phyloP scores from a whole-genome alignment of 1,140 invertebrate species.

The Dinothrombium tinctorium region DNA sequence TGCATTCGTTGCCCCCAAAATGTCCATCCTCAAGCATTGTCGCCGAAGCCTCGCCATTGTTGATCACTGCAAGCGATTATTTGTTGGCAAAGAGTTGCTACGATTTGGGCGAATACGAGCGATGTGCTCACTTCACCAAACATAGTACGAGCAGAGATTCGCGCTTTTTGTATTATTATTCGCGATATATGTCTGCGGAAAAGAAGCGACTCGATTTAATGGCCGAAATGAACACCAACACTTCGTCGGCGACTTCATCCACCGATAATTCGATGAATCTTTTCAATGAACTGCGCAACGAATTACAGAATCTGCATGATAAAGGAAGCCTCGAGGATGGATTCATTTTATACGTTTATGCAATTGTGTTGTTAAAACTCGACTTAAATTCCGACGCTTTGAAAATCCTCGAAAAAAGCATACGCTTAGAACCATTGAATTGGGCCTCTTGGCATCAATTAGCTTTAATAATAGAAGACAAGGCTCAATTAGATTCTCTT shows the following conservation, averaged over 20 bases:
- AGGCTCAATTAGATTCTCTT: slow-evolving; percentile 32
- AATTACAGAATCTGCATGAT: slow-evolving; percentile 13
- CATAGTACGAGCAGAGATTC: slow-evolving; percentile 37
- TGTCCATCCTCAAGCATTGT: no score
- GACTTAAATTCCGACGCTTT: slow-evolving; percentile 46
- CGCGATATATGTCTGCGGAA: slow-evolving; percentile 38
- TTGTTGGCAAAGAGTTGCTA: slow-evolving; percentile 66
- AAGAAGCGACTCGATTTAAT: slow-evolving; percentile 10
- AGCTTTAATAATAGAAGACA: slow-evolving; percentile 55
- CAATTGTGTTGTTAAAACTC: slow-evolving; percentile 65
- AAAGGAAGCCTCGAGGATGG: slow-evolving; percentile 6
- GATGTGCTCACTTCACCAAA: slow-evolving; percentile 58
- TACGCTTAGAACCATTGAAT: slow-evolving; percentile 49
- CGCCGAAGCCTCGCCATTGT: neutral
- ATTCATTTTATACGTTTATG: slow-evolving; percentile 26
- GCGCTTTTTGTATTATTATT: slow-evolving; percentile 57
- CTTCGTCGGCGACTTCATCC: slow-evolving; percentile 29
- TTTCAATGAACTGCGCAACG: slow-evolving; percentile 12
- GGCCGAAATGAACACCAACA: slow-evolving; percentile 3
- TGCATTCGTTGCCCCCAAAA: slow-evolving; percentile 7
- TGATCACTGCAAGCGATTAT: slow-evolving; percentile 27
- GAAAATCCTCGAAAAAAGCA: slow-evolving; percentile 48
- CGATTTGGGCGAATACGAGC: slow-evolving; percentile 71
- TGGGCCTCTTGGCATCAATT: slow-evolving; percentile 87
- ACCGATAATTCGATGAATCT: slow-evolving; percentile 18